Percentiles rank a stretch among this genome's conserved stretches.
Evolutionary conservation across 2,113 vertebrate genomes (phyloP).

Genomic region (Sylvietta virens): DNA sequence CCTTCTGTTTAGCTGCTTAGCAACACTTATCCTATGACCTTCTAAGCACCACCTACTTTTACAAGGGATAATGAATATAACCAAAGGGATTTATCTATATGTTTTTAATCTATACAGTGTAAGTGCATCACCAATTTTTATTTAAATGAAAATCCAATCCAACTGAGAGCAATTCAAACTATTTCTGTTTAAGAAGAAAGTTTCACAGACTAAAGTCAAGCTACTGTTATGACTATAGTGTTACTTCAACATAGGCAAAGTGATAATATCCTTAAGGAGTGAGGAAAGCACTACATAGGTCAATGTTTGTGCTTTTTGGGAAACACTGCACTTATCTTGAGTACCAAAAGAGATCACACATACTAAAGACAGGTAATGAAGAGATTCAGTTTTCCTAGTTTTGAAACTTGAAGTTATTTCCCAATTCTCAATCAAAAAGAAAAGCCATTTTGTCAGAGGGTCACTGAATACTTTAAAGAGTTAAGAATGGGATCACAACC

Average conservation of each 20-base stretch:
- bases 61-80: conserved; percentile 79
- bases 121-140: background rate
- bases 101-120: conserved; percentile 36
- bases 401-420: background rate
- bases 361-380: background rate
- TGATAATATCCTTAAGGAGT: conserved; percentile 12
- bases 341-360: background rate
- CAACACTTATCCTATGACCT: conserved; percentile 86
- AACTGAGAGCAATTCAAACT: background rate
- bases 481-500: conserved; percentile 32
- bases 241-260: background rate
- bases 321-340: background rate
- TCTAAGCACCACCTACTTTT: conserved; percentile 82
- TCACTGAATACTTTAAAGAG: background rate
- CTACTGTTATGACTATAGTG: background rate
- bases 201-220: background rate
- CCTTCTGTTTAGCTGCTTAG: conserved; percentile 85
- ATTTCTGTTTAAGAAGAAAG: background rate
- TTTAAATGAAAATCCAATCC: background rate
- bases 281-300: background rate
- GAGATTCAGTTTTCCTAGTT: background rate
- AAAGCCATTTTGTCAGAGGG: background rate
- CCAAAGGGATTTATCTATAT: conserved; percentile 70
- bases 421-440: background rate
- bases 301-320: background rate